Evolutionary conservation across 2,797 vertebrate species (phyloP).

Genomic region (Crypturellus tataupa): DNA sequence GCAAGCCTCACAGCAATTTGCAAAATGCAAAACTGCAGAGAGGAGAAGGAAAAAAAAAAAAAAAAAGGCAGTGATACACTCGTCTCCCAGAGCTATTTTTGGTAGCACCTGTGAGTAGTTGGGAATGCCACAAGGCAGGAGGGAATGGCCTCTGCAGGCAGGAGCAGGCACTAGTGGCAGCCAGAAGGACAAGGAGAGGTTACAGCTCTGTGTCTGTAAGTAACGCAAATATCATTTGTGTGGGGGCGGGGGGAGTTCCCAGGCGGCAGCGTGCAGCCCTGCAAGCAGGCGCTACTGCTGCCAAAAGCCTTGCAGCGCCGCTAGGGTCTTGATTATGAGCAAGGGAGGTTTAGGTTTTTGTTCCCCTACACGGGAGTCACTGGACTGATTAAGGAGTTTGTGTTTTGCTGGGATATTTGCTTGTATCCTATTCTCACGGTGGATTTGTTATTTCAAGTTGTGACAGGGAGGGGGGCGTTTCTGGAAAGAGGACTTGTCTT

Average conservation of each 20-base stretch:
- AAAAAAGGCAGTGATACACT: neutral
- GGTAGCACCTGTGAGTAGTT: neutral
- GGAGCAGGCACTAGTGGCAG: neutral
- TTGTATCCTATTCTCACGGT: neutral
- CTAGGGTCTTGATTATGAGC: neutral
- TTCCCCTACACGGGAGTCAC: neutral
- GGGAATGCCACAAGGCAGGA: neutral
- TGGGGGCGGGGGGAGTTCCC: slow-evolving; percentile 18
- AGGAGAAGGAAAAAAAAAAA: neutral
- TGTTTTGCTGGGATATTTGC: neutral
- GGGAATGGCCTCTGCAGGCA: neutral
- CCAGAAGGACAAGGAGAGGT: slow-evolving; percentile 48
- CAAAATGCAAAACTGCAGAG: neutral
- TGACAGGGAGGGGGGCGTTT: neutral
- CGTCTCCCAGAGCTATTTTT: neutral
- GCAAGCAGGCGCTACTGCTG: neutral
- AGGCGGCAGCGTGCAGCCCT: slow-evolving; percentile 21
- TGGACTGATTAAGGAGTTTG: neutral
- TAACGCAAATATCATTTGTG: slow-evolving; percentile 16
- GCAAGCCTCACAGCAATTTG: neutral
- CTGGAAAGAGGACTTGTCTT: neutral
- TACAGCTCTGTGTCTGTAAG: slow-evolving; percentile 22
- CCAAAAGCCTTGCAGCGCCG: neutral
- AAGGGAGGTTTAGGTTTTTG: neutral
- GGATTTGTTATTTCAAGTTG: accelerated